Conservation (phyloP, 2,113 vertebrate species). For the Cyrtonyx montezumae region DNA sequence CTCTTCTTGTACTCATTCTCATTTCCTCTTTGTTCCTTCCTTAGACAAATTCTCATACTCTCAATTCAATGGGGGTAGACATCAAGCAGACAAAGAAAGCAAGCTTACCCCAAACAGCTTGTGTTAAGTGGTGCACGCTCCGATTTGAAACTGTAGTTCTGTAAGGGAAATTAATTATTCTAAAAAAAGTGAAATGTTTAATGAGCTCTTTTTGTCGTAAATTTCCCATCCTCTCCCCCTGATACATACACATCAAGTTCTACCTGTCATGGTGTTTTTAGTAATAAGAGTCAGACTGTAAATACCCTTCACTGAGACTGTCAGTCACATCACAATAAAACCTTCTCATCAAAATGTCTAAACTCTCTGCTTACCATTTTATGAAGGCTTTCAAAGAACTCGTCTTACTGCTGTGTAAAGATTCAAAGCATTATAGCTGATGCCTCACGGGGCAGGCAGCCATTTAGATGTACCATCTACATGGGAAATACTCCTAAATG, state of each 20-base stretch:
- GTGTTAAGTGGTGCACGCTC: neutral
- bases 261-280: slow-evolving; percentile 71
- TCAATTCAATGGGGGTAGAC: neutral
- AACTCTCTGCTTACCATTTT: slow-evolving; percentile 64
- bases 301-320: slow-evolving; percentile 67
- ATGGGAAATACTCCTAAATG: neutral
- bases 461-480: neutral
- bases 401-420: neutral
- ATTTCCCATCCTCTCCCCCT: slow-evolving; percentile 42
- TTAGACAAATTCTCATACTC: neutral
- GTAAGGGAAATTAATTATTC: slow-evolving; percentile 43
- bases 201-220: slow-evolving; percentile 53
- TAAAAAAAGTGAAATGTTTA: slow-evolving; percentile 33
- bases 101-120: neutral
- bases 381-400: slow-evolving; percentile 64
- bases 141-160: neutral
- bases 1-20: neutral
- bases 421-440: neutral
- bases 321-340: slow-evolving; percentile 73
- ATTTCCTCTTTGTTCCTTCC: neutral
- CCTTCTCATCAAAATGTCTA: slow-evolving; percentile 55
- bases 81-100: slow-evolving; percentile 23
- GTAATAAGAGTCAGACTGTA: slow-evolving; percentile 55
- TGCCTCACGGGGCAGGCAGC: neutral
- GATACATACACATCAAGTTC: slow-evolving; percentile 61